Evolutionary conservation across 2,113 vertebrate genomes (phyloP).

Genomic region (Fregetta grallaria): DNA sequence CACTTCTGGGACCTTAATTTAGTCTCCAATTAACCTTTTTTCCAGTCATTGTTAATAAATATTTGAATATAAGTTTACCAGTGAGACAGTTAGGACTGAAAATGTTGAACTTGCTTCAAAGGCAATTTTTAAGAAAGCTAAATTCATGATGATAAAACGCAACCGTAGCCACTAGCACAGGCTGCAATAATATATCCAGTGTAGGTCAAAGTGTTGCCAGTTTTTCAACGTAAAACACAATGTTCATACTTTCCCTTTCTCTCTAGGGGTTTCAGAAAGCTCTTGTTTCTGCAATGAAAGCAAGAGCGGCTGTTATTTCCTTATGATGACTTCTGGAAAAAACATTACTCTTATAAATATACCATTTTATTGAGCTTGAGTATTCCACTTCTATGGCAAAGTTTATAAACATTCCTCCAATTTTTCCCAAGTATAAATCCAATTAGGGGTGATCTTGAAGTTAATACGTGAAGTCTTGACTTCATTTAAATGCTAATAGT

Average conservation of each 20-base stretch:
- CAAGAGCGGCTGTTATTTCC: not conserved
- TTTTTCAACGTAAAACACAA: constrained; percentile 12
- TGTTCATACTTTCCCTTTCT: not conserved
- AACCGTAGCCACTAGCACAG: not conserved
- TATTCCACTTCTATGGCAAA: constrained; percentile 16
- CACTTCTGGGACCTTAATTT: not conserved
- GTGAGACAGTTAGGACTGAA: not conserved
- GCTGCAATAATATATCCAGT: not conserved
- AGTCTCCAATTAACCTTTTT: constrained; percentile 30
- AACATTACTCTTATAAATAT: constrained; percentile 21
- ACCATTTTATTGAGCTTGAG: constrained; percentile 16
- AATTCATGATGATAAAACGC: not conserved
- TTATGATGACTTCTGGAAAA: constrained; percentile 33
- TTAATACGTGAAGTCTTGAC: not conserved
- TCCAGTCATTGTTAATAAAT: constrained; percentile 24
- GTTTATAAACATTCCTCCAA: constrained; percentile 23
- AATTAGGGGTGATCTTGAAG: constrained; percentile 2
- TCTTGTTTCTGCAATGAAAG: constrained; percentile 49
- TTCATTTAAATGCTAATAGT: not conserved
- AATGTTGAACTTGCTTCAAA: constrained; percentile 9
- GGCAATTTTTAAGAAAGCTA: not conserved
- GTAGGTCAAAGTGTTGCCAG: not conserved
- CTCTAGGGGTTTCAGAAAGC: not conserved
- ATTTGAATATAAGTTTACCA: not conserved
- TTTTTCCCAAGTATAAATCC: not conserved